phyloP scores from a whole-genome alignment of 2,797 vertebrate species.

The Danio kyathit region DNA sequence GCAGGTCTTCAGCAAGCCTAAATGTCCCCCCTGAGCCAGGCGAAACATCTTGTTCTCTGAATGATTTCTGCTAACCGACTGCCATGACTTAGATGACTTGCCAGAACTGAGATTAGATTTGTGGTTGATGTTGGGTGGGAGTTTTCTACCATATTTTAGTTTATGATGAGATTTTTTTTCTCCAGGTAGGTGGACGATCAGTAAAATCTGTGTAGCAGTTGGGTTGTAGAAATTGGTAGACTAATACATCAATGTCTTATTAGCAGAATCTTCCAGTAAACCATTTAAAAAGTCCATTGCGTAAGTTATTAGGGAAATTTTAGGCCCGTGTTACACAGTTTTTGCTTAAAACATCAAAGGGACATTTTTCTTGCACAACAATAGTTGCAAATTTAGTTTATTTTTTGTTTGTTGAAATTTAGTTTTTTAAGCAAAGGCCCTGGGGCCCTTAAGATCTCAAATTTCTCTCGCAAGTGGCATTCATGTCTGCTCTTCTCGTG shows the following conservation, averaged over 20 bases:
- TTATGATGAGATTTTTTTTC: not conserved
- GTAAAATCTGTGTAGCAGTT: not conserved
- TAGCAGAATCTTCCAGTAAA: not conserved
- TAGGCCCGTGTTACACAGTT: not conserved
- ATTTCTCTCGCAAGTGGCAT: too few species aligned
- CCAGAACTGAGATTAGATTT: constrained; percentile 31
- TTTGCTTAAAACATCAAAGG: not conserved
- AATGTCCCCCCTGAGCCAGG: constrained; percentile 8
- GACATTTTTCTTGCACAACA: not conserved
- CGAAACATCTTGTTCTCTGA: constrained; percentile 3
- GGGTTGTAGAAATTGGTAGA: not conserved
- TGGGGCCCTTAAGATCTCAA: too few species aligned
- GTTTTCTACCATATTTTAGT: constrained; percentile 15
- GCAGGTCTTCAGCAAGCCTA: constrained; percentile 8
- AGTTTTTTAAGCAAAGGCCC: too few species aligned
- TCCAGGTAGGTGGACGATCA: not conserved
- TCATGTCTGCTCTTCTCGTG: too few species aligned
- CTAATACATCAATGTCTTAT: not conserved
- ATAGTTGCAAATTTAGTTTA: too few species aligned
- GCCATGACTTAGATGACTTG: constrained; percentile 22
- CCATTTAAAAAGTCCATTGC: not conserved
- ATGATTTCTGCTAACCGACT: constrained; percentile 16
- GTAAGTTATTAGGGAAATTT: not conserved
- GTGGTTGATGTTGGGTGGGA: constrained; percentile 13
- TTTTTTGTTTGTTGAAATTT: too few species aligned